These are phyloP conservation scores for Hippocampus guttulatus DNA, from an alignment of 2,113 vertebrate species.

Conservation along the genomic window DNA sequence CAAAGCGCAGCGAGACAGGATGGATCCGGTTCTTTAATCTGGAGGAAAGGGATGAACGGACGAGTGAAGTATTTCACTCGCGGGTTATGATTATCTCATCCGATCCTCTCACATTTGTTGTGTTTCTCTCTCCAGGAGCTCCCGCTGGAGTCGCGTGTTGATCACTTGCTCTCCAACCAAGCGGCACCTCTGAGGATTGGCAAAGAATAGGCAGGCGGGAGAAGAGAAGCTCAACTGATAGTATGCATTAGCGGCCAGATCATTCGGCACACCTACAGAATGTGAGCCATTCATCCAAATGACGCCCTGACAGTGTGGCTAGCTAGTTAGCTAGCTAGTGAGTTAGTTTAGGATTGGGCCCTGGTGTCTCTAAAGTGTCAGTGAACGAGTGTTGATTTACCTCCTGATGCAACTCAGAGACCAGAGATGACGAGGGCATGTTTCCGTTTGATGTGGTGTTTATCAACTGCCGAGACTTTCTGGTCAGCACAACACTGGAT, in stretches of 20 bases:
- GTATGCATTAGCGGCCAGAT: too few species aligned
- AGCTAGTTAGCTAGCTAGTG: too few species aligned
- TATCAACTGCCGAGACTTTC: slow-evolving; percentile 77
- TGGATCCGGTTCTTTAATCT: slow-evolving; percentile 84
- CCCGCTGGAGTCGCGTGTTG: slow-evolving; percentile 83
- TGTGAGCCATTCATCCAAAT: too few species aligned
- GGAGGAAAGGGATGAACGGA: slow-evolving; percentile 1
- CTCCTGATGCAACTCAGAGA: slow-evolving; percentile 68
- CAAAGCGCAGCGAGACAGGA: slow-evolving; percentile 79
- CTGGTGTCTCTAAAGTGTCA: background rate
- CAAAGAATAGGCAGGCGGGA: background rate
- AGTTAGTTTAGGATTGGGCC: too few species aligned
- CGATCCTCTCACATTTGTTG: slow-evolving; percentile 79
- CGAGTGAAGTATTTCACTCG: background rate
- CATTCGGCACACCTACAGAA: too few species aligned
- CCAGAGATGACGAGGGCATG: slow-evolving; percentile 49
- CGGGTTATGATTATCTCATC: background rate
- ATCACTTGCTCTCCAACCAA: slow-evolving; percentile 79
- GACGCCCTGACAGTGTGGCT: too few species aligned
- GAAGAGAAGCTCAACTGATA: background rate
- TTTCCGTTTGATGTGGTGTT: slow-evolving; percentile 80
- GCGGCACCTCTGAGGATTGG: slow-evolving; percentile 35
- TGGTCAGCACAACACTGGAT: slow-evolving; percentile 61
- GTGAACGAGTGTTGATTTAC: slow-evolving; percentile 40
- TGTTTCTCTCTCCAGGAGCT: slow-evolving; percentile 83